These are phyloP conservation scores for Operophtera brumata DNA, from an alignment of 2,888 invertebrate species.

Conservation along the genomic window DNA sequence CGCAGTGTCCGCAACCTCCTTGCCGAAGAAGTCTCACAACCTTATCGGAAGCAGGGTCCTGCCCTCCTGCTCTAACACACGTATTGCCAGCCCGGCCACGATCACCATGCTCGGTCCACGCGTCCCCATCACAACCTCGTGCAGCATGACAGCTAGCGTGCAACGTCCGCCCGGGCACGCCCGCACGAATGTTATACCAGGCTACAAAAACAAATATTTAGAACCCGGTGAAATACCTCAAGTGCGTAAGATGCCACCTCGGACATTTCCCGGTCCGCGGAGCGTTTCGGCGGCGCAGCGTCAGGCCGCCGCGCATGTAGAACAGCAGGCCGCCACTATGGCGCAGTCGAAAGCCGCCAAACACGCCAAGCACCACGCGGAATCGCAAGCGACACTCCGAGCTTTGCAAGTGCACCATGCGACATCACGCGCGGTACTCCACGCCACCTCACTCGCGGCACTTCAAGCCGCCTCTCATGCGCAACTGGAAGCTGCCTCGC, in stretches of 20 bases:
- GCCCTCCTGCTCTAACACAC: not conserved
- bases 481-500: slow-evolving; percentile 7
- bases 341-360: slow-evolving; percentile 5
- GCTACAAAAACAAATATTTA: slow-evolving; percentile 1
- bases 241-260: slow-evolving; percentile 4
- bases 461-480: slow-evolving; percentile 4
- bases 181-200: not conserved
- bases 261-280: slow-evolving; percentile 27
- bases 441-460: slow-evolving; percentile 13
- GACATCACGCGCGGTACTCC: slow-evolving; percentile 10
- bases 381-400: slow-evolving; percentile 5
- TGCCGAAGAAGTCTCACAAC: not conserved
- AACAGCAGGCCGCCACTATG: not conserved
- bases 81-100: not conserved
- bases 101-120: slow-evolving; percentile 9
- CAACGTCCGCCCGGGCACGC: slow-evolving; percentile 1
- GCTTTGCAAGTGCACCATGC: slow-evolving; percentile 3
- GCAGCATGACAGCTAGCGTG: not conserved
- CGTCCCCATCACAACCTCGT: not conserved
- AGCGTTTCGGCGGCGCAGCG: slow-evolving; percentile 15
- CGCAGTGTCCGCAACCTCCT: not conserved
- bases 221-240: slow-evolving; percentile 19
- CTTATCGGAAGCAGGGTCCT: slow-evolving; percentile 2
- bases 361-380: slow-evolving; percentile 16
- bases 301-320: not conserved